Percentiles rank a stretch among this genome's conserved stretches.
Conservation (phyloP, 1,140 invertebrate species). For the Macrobrachium rosenbergii region DNA sequence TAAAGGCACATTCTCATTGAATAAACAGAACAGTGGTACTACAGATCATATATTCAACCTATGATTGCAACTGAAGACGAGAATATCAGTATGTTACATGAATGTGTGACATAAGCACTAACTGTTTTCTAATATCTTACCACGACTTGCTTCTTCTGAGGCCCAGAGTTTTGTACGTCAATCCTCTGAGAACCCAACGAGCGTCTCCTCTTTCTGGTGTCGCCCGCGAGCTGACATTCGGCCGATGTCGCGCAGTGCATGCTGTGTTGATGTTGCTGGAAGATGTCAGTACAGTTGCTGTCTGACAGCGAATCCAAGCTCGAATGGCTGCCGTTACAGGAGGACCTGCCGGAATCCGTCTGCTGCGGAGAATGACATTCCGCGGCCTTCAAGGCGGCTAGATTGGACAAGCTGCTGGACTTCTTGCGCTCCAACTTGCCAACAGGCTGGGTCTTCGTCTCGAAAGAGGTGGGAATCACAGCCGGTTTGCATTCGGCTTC, state of each 20-base stretch:
- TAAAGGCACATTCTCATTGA: no score
- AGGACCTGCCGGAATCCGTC: constrained; percentile 41
- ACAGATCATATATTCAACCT: no score
- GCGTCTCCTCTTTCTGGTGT: background rate
- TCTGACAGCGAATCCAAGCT: constrained; percentile 47
- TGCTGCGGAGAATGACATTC: background rate
- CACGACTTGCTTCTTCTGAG: constrained; percentile 31
- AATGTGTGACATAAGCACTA: no score
- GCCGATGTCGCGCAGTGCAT: background rate
- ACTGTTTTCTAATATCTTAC: background rate
- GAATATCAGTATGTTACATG: no score
- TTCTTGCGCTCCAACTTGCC: constrained; percentile 38
- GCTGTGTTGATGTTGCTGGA: background rate
- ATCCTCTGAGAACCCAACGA: no score
- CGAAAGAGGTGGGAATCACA: background rate
- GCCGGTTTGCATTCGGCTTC: constrained; percentile 35
- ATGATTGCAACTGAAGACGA: no score
- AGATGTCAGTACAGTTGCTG: background rate
- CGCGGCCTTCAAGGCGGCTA: constrained; percentile 33
- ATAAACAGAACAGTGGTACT: no score
- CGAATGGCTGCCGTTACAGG: constrained; percentile 51
- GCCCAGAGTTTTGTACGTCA: no score
- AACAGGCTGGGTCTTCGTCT: background rate
- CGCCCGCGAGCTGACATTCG: background rate
- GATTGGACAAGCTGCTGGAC: constrained; percentile 43